Percentiles rank a stretch among this genome's conserved stretches.
These are phyloP conservation scores for Cichladusa arquata DNA, from an alignment of 2,113 vertebrate species.

Conservation along the genomic window DNA sequence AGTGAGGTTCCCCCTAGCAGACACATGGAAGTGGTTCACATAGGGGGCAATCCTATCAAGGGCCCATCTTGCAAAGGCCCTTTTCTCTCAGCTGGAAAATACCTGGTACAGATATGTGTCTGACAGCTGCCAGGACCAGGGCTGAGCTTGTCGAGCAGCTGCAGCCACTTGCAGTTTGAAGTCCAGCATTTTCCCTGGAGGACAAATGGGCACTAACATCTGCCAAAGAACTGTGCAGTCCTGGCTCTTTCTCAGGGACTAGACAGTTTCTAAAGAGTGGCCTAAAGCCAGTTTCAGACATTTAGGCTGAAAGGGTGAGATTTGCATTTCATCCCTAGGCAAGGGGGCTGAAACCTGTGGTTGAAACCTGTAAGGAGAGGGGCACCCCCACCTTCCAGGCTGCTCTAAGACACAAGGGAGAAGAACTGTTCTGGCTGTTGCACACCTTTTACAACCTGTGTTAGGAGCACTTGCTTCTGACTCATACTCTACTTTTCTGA, in stretches of 20 bases:
- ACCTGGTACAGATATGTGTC: neutral
- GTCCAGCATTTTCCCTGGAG: neutral
- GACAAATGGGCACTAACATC: neutral
- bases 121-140: neutral
- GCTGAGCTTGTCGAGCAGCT: neutral
- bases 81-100: neutral
- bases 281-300: neutral
- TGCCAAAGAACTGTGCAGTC: neutral
- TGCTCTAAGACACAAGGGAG: neutral
- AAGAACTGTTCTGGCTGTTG: neutral
- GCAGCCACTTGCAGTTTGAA: neutral
- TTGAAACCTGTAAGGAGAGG: neutral
- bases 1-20: too few relatives aligned
- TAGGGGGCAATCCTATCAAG: rapidly evolving
- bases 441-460: neutral
- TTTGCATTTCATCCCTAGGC: neutral
- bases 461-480: neutral
- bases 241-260: neutral
- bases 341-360: neutral
- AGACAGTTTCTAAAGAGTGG: neutral
- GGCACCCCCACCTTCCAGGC: neutral
- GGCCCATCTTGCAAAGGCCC: neutral
- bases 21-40: rapidly evolving
- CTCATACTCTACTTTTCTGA: neutral
- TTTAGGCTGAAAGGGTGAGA: neutral